A percentile compares a stretch with the other conserved stretches of the same genome.
Evolutionary conservation across 2,797 vertebrate genomes (phyloP).

Genomic region (Sebastes variabilis): DNA sequence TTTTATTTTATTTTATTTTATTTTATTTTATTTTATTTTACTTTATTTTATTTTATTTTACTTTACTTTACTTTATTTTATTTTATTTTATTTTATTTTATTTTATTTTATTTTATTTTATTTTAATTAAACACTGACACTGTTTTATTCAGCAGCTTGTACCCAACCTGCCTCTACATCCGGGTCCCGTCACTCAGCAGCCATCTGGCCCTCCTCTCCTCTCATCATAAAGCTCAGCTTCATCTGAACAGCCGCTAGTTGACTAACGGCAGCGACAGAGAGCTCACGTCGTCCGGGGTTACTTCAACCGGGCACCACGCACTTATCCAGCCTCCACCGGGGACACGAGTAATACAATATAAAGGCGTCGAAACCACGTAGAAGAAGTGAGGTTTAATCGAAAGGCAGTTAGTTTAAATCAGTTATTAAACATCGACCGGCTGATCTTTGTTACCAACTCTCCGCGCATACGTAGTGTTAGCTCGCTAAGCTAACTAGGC

Average conservation of each 20-base stretch:
- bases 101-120: too few species aligned
- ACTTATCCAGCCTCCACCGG: not conserved
- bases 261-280: constrained; percentile 42
- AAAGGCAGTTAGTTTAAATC: not conserved
- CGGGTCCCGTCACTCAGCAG: constrained; percentile 40
- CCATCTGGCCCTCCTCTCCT: constrained; percentile 39
- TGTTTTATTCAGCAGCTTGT: not conserved
- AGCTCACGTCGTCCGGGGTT: constrained; percentile 6
- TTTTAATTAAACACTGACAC: too few species aligned
- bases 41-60: too few species aligned
- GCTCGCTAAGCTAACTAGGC: constrained; percentile 20
- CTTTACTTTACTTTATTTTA: too few species aligned
- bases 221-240: constrained; percentile 44
- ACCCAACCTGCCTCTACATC: constrained; percentile 12
- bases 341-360: not conserved
- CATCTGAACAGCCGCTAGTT: constrained; percentile 37
- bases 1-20: too few species aligned
- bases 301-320: constrained; percentile 22
- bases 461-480: constrained; percentile 66
- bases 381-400: not conserved
- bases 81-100: too few species aligned
- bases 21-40: too few species aligned
- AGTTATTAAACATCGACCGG: not conserved
- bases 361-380: not conserved
- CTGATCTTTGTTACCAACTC: constrained; percentile 31